A percentile compares a stretch with the other conserved stretches of the same genome.
These are phyloP conservation scores for Imbricaverruca yamaguchii DNA, from an alignment of 2,888 invertebrate genomes.

Conservation along the genomic window DNA sequence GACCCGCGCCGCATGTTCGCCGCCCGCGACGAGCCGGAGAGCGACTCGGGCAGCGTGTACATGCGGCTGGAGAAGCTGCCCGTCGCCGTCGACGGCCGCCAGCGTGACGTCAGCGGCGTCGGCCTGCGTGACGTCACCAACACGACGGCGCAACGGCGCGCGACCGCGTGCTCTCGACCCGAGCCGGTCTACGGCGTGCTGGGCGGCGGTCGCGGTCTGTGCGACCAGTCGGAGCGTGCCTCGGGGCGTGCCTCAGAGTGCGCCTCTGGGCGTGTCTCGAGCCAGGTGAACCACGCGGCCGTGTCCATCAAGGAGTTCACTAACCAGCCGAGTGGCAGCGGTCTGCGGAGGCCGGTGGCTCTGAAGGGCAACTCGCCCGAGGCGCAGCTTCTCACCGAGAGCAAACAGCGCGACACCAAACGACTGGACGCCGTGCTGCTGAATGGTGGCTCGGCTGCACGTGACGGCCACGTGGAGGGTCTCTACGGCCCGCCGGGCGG, in stretches of 20 bases:
- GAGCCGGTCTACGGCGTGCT: background rate
- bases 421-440: background rate
- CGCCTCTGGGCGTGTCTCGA: background rate
- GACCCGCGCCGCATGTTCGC: constrained; percentile 31
- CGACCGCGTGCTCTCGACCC: background rate
- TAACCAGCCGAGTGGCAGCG: background rate
- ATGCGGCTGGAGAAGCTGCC: constrained; percentile 32
- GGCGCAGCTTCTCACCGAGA: background rate
- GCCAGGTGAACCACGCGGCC: no score
- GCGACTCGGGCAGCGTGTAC: constrained; percentile 33
- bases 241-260: background rate
- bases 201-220: background rate
- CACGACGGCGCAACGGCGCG: background rate
- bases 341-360: background rate
- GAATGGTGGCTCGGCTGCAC: background rate
- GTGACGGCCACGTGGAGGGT: background rate
- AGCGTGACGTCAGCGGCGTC: background rate
- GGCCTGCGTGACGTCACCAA: background rate
- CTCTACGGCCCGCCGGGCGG: background rate
- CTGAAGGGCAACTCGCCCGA: constrained; percentile 6
- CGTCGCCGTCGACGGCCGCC: constrained; percentile 27
- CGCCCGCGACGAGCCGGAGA: constrained; percentile 29
- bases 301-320: constrained; percentile 1
- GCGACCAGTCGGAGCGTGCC: background rate
- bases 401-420: background rate